Evolutionary conservation across 2,888 invertebrate species (phyloP), one percentile per base, ranked within the genome.

Genomic region (Leucoma salicis): DNA sequence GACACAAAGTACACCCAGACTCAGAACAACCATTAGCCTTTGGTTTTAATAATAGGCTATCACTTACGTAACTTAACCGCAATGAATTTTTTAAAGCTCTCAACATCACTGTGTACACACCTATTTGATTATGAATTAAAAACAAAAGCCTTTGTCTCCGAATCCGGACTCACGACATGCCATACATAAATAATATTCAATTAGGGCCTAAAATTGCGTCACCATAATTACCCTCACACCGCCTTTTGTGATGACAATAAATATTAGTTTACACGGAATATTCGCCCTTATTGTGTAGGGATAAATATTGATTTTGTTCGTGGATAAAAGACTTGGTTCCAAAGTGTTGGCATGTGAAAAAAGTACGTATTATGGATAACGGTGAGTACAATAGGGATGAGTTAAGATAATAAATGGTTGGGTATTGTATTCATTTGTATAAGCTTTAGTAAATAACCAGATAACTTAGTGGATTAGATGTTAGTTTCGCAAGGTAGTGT

Each of bases 141-240:
- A 40, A 39, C 39, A 24, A 36, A 40, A 12, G 12, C 39, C 39
- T 40, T 45, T 45, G 40, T 34, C 16, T 18, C 35, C 35, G 15
- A 10, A 24, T 21, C n/a, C 32, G n/a, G 15, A 25, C n/a, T n/a
- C 11, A 16, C 18, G 34, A 31, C 40, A 35, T 37, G 46, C 33
- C 39, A 46, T 57, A 57, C 49, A 59, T 57, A 57, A 54, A 54
- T 49, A 45, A 50, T 61, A 57, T 51, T 47, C 51, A 57, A 59
- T 61, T 61, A 52, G 39, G 24, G 15, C 46, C 29, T 42, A 54
- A 57, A 61, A 57, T 61, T 47, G 54, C 43, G 54, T 36, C 34
- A 16, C 10, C 35, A 52, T 61, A 54, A 61, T 61, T 54, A 54
- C 49, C 54, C 39, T 43, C 42, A 32, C 33, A 37, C 35, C 14